Percentiles rank a stretch among this genome's conserved stretches.
Conservation (phyloP, 2,888 invertebrate species). For the Synanthedon myopaeformis region DNA sequence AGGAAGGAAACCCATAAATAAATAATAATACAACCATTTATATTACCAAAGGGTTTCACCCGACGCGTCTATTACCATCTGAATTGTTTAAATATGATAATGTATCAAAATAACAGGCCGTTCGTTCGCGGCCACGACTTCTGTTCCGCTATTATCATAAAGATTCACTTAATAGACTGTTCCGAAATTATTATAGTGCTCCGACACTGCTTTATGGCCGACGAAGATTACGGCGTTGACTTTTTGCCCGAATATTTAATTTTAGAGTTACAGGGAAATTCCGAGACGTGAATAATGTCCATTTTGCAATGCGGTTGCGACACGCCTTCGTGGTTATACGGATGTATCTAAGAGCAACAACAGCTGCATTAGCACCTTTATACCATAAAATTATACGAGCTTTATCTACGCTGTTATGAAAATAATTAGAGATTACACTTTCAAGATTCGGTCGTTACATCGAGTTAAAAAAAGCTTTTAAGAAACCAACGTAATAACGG, state of each 20-base stretch:
- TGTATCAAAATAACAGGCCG: conserved; percentile 68
- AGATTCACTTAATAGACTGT: conserved; percentile 69
- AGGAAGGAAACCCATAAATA: conserved; percentile 70
- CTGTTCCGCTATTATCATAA: conserved; percentile 66
- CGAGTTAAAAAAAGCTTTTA: conserved; percentile 29
- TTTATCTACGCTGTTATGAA: conserved; percentile 27
- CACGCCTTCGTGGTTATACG: conserved; percentile 1
- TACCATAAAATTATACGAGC: conserved; percentile 20
- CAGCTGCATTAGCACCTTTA: conserved; percentile 12
- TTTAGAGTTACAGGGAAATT: conserved; percentile 27
- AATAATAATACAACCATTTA: conserved; percentile 71
- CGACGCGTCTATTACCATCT: conserved; percentile 70
- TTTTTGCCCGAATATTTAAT: conserved; percentile 35
- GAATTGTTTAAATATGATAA: conserved; percentile 72
- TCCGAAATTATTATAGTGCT: conserved; percentile 63
- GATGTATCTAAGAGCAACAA: conserved; percentile 6
- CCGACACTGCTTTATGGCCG: conserved; percentile 54
- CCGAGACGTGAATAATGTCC: conserved; percentile 20
- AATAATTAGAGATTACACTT: conserved; percentile 35
- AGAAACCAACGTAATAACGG: conserved; percentile 35
- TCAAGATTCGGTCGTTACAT: conserved; percentile 31
- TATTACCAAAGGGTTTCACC: conserved; percentile 69
- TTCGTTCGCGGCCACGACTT: conserved; percentile 60
- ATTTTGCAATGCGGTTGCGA: conserved; percentile 5
- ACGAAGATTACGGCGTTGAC: conserved; percentile 42